A percentile compares a stretch with the other conserved stretches of the same genome.
Evolutionary conservation across 1,140 invertebrate genomes (phyloP).

Genomic region (Melipona quadrifasciata): DNA sequence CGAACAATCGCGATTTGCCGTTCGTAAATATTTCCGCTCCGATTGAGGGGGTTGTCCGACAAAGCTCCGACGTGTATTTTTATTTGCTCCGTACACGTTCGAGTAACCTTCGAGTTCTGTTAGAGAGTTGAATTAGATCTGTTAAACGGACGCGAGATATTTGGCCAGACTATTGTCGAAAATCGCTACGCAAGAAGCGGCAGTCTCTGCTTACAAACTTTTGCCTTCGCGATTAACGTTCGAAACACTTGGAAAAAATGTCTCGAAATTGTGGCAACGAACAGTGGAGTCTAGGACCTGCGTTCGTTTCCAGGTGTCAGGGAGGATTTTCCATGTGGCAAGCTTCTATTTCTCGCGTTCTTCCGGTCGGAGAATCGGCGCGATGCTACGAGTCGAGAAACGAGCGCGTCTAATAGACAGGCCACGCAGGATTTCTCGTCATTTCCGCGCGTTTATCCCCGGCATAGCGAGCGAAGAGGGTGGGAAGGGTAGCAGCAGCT

Average conservation of each 20-base stretch:
- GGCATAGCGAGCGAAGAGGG: constrained; percentile 12
- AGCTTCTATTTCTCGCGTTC: not conserved
- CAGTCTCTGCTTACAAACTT: too few species aligned
- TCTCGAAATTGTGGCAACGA: too few species aligned
- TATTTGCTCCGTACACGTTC: not conserved
- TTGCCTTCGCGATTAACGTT: too few species aligned
- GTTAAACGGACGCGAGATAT: not conserved
- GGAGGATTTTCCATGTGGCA: not conserved
- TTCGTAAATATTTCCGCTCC: not conserved
- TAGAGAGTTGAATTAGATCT: not conserved
- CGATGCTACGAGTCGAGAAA: not conserved
- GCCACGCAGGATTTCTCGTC: constrained; percentile 8
- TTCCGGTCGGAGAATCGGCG: not conserved
- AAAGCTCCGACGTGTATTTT: not conserved
- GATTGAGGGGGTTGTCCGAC: not conserved
- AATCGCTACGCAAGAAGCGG: too few species aligned
- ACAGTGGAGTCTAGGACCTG: too few species aligned
- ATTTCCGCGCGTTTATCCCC: constrained; percentile 37
- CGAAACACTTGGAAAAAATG: too few species aligned
- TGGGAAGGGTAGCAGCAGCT: constrained; percentile 25
- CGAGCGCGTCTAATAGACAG: constrained; percentile 16
- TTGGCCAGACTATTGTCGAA: not conserved
- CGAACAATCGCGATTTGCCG: not conserved
- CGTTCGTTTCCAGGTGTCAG: accelerated
- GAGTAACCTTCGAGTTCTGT: not conserved